phyloP scores from a whole-genome alignment of 1,140 invertebrate genomes.

The Nylanderia fulva region DNA sequence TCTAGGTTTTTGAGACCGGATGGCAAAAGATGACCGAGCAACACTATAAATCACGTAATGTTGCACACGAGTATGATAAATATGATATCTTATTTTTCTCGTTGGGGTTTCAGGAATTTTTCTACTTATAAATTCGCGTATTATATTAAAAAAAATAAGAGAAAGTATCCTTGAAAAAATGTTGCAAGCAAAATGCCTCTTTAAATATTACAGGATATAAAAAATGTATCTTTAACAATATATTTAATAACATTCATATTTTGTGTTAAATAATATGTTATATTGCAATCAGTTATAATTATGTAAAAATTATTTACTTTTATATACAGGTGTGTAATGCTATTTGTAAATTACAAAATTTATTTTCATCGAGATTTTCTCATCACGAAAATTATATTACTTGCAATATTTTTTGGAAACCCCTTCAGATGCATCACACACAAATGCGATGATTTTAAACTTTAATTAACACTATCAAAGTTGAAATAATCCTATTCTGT shows the following conservation, averaged over 20 bases:
- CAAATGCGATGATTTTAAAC: not conserved
- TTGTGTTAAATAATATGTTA: not conserved
- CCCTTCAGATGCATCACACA: not conserved
- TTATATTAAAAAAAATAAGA: conserved; percentile 6
- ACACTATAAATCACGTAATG: conserved; percentile 10
- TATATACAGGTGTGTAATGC: not conserved
- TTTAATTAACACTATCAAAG: not conserved
- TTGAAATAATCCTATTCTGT: not conserved
- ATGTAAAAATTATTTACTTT: not conserved
- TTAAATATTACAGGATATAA: not conserved
- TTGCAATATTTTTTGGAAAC: not conserved
- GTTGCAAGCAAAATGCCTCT: not conserved
- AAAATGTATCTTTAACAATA: conserved; percentile 2
- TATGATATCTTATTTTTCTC: not conserved
- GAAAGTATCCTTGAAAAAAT: not conserved
- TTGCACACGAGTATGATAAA: not conserved
- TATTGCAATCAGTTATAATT: not conserved
- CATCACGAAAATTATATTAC: not conserved
- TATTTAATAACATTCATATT: not conserved
- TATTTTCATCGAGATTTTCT: not conserved
- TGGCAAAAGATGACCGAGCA: not conserved
- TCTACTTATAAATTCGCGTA: conserved; percentile 20
- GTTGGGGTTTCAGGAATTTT: conserved; percentile 7
- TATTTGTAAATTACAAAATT: not conserved
- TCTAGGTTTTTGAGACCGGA: not conserved